Evolutionary conservation across 2,888 invertebrate species (phyloP), one percentile per base, ranked within the genome.

Genomic region (Helleia helle): DNA sequence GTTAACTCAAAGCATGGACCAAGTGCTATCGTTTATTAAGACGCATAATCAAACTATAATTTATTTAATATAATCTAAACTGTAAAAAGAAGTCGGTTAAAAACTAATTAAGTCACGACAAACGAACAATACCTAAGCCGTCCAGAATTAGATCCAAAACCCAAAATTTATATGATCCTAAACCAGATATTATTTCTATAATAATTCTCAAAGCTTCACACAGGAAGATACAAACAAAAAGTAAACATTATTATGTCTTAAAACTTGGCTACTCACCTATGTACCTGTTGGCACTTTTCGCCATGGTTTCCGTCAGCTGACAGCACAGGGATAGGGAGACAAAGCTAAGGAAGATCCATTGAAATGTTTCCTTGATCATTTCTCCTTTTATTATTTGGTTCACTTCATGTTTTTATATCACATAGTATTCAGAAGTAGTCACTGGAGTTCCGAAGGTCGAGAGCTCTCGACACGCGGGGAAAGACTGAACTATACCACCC

Each of bases 311-410:
- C 43, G 72, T 77, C 12, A 84, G 68, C 53, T 84, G 84, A 59
- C 84, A 84, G 65, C 83, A 81, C 57, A 84, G 77, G 50, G 84
- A 80, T 49, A 84, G 76, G 28, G 84, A 83, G 56, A 83, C 59
- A 52, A 83, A 77, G 66, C 83, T 83, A 47, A 83, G 59, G 61
- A 84, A 71, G 55, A 83, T 66, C 53, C 83, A 79, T 62, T 84
- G 83, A 58, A 72, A 81, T 60, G 64, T 74, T 73, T 77, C 81
- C 60, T 62, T 76, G 60, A 81, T 75, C 83, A 81, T 83, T 51
- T 60, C 67, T 69, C 49, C 58, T 57, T 58, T 59, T 46, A 30
- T 41, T 13, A 7, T 40, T 43, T 44, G 15, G 34, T 36, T 27
- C 14, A 48, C 38, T 40, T 46, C 46, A 47, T 44, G 38, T 40